These are phyloP conservation scores for Heteractis magnifica DNA, from an alignment of 92 coral and sea anemone genomes.

Conservation along the genomic window DNA sequence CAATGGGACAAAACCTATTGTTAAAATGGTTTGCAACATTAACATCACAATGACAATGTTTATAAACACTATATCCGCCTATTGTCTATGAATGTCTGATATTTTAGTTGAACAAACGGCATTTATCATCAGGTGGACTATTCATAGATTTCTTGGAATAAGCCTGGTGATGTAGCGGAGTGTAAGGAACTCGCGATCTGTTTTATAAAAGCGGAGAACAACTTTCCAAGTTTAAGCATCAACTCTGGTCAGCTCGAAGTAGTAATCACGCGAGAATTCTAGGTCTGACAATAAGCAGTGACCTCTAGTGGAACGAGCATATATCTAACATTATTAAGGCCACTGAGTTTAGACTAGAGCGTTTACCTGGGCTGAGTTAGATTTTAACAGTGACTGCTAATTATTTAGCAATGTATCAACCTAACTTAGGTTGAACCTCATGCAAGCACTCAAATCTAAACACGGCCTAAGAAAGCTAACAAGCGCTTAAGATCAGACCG, in stretches of 20 bases:
- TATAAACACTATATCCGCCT: no score
- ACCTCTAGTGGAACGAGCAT: slow-evolving; percentile 8
- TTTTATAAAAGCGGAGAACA: not conserved
- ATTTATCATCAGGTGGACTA: not conserved
- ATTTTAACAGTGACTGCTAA: no score
- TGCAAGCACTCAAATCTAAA: no score
- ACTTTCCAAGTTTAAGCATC: not conserved
- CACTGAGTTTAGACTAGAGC: not conserved
- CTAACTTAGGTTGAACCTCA: no score
- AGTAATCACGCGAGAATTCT: not conserved
- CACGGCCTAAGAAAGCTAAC: not conserved
- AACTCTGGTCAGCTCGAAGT: not conserved
- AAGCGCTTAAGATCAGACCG: not conserved
- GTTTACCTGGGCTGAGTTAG: no score
- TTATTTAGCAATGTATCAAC: no score
- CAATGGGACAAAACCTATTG: no score
- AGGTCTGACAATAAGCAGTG: not conserved
- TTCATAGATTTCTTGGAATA: no score
- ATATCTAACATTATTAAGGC: not conserved
- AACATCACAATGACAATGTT: no score
- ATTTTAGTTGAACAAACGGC: no score
- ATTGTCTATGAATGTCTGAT: no score
- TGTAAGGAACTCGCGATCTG: not conserved
- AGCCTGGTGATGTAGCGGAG: not conserved
- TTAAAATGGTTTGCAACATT: no score